A percentile compares a stretch with the other conserved stretches of the same genome.
phyloP scores from a whole-genome alignment of 1,140 invertebrate genomes.

The Calosoma granatense region DNA sequence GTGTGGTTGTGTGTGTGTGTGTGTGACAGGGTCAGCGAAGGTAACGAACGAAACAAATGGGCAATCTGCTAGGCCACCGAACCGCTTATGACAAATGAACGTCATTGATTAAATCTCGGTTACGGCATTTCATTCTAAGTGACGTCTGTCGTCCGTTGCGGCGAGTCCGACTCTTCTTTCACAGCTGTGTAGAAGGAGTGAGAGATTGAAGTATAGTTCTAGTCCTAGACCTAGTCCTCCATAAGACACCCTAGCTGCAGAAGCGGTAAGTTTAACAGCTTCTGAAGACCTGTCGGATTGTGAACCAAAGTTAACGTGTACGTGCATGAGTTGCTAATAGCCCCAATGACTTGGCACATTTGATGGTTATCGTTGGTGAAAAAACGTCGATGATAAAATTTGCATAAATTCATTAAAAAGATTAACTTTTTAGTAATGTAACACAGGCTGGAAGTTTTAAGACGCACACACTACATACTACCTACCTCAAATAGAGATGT shows the following conservation, averaged over 20 bases:
- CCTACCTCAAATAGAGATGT: background rate
- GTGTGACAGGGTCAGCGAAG: background rate
- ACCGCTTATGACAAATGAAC: constrained; percentile 5
- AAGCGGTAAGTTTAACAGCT: background rate
- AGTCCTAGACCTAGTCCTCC: background rate
- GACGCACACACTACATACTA: background rate
- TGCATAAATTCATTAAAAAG: constrained; percentile 7
- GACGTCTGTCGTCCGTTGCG: background rate
- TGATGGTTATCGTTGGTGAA: background rate
- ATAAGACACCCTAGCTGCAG: background rate
- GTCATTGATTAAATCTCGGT: constrained; percentile 7
- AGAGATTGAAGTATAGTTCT: no score
- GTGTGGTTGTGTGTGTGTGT: background rate
- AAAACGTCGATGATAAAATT: background rate
- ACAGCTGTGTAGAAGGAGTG: no score
- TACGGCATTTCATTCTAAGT: background rate
- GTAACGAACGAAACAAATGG: background rate
- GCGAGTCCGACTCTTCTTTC: background rate
- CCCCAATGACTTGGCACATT: background rate
- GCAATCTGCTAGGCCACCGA: background rate
- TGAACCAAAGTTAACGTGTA: no score
- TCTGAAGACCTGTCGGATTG: no score
- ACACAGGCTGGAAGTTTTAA: background rate
- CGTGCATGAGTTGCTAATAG: background rate
- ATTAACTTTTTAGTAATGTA: background rate